phyloP scores from a whole-genome alignment of 2,888 invertebrate species.

The Hirtodrosophila trivittata region DNA sequence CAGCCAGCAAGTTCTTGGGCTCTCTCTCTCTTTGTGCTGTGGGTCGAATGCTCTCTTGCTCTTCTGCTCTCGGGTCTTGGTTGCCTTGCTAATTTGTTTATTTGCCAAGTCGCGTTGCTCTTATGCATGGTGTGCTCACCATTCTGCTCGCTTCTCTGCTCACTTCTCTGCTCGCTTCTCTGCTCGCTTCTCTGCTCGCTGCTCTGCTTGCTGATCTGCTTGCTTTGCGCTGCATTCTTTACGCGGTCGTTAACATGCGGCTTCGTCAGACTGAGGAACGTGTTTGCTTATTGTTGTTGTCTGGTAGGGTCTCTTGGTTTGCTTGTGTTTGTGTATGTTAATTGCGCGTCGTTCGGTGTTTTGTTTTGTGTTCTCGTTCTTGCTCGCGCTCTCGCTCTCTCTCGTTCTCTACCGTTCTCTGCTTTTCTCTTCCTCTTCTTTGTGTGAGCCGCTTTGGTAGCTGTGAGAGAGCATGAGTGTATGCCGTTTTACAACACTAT shows the following conservation, averaged over 20 bases:
- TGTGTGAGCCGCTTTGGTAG: conserved; percentile 54
- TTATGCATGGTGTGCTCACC: neutral
- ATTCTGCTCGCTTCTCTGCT: conserved; percentile 5
- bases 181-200: conserved; percentile 44
- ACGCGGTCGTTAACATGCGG: conserved; percentile 79
- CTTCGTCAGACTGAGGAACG: conserved; percentile 62
- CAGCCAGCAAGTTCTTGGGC: conserved; percentile 45
- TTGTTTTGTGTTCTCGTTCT: conserved; percentile 35
- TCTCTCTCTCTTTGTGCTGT: conserved; percentile 10
- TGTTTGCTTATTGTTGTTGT: conserved; percentile 50
- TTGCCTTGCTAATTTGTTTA: neutral
- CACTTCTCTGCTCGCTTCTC: conserved; percentile 25
- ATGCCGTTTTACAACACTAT: conserved; percentile 51
- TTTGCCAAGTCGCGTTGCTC: no score
- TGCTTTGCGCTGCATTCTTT: conserved; percentile 63
- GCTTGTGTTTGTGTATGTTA: conserved; percentile 38
- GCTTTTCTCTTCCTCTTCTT: conserved; percentile 1
- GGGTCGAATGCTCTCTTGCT: conserved; percentile 20
- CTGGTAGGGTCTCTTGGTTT: conserved; percentile 11
- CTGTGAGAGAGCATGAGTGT: conserved; percentile 14
- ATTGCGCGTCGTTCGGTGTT: conserved; percentile 49
- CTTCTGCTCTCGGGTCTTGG: conserved; percentile 1
- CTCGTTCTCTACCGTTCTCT: conserved; percentile 5
- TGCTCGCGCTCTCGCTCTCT: conserved; percentile 4
- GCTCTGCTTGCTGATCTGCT: conserved; percentile 45